Base-by-base conservation (phyloP, 2,797 vertebrate species). In the Cercopithecus diana region DNA sequence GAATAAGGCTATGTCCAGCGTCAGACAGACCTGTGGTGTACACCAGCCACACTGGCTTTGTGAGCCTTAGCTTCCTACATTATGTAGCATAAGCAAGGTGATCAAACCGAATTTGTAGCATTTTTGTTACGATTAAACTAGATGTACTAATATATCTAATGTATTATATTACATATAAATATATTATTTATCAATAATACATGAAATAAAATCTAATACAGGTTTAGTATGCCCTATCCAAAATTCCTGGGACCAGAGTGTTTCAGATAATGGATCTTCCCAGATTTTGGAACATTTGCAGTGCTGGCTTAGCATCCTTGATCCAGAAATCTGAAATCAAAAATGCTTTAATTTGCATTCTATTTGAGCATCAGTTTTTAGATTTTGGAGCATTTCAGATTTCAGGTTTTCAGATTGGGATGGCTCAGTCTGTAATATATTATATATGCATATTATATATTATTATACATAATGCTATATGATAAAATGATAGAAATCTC, bases 21-120 rank as follows among this genome's bases (percentile, higher is more conserved):
- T 79, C 55, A 39, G 24, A n/a, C 36, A 52, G 70, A 45, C 11
- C 17, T 22, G 4, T 1, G 20, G 28, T 20, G 0, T 4, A 1
- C 13, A 7, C 52, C 7, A 36, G 33, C 17, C 88, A 14, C 14
- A 0, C 9, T n/a, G 7, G 36, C n/a, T 39, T 79, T 26, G 4
- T 33, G 55, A 57, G 24, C 6, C 33, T 72, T 4, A 7, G 61
- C 36, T 64, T 94, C 57, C 52, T 33, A 22, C 15, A 8, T 9
- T 14, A 9, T 5, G 1, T 26, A 43, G 55, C 81, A 39, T 6
- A 2, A 5, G 30, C n/a, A 88, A 92, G 12, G 30, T 3, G 1
- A 26, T 6, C 13, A 15, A 13, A 5, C 7, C 22, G 20, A n/a
- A 6, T 33, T 13, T 10, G 2, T 14, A 48, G 26, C 45, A n/a